phyloP scores from a whole-genome alignment of 2,888 invertebrate genomes.

The Drosophila recens region DNA sequence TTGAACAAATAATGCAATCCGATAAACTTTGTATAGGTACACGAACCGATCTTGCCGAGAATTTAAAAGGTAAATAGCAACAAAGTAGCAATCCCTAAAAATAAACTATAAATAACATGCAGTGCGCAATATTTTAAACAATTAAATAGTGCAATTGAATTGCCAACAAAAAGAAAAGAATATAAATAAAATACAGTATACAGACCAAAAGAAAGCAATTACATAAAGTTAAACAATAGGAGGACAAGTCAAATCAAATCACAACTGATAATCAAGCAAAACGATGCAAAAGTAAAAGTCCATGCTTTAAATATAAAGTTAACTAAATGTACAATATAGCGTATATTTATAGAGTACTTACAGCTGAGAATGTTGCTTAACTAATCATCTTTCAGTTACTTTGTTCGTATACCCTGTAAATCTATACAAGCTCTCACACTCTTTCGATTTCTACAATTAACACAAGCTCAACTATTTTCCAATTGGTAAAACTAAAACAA shows the following conservation, averaged over 20 bases:
- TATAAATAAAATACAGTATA: conserved; percentile 11
- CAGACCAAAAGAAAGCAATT: conserved; percentile 48
- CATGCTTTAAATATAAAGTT: conserved; percentile 75
- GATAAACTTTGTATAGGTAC: conserved; percentile 19
- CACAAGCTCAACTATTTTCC: conserved; percentile 44
- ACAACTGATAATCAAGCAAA: conserved; percentile 14
- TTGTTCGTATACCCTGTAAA: conserved; percentile 16
- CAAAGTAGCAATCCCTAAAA: conserved; percentile 42
- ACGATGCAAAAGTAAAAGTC: conserved; percentile 51
- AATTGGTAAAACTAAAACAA: conserved; percentile 37
- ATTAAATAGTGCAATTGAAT: conserved; percentile 49
- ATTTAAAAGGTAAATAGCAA: conserved; percentile 23
- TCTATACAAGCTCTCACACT: conserved; percentile 17
- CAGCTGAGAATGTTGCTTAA: conserved; percentile 20
- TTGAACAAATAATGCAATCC: conserved; percentile 43
- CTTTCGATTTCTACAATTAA: conserved; percentile 7
- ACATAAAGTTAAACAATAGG: conserved; percentile 62
- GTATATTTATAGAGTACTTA: conserved; percentile 22
- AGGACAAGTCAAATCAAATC: conserved; percentile 29
- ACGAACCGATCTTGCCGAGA: conserved; percentile 9
- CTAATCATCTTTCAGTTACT: conserved; percentile 3
- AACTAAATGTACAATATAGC: conserved; percentile 75
- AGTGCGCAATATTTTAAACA: conserved; percentile 47
- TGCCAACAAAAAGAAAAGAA: conserved; percentile 36
- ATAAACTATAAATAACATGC: conserved; percentile 39